phyloP scores from a whole-genome alignment of 2,113 vertebrate species.

The Solea solea region DNA sequence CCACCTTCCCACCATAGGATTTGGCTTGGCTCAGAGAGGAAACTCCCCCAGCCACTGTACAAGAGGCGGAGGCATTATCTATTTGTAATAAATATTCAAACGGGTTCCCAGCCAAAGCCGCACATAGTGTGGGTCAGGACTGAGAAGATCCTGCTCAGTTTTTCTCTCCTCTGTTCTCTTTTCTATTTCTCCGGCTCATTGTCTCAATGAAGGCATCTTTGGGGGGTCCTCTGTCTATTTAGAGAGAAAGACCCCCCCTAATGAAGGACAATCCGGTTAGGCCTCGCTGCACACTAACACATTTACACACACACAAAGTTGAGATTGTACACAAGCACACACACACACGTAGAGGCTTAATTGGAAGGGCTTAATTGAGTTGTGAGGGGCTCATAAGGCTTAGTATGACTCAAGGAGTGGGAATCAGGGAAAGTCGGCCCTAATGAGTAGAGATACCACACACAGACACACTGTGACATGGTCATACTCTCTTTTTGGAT shows the following conservation, averaged over 20 bases:
- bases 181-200: slow-evolving; percentile 71
- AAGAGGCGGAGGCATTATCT: slow-evolving; percentile 74
- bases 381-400: slow-evolving; percentile 79
- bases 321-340: slow-evolving; percentile 8
- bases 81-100: slow-evolving; percentile 84
- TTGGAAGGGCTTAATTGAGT: slow-evolving; percentile 80
- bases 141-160: slow-evolving; percentile 72
- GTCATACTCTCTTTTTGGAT: slow-evolving; percentile 43
- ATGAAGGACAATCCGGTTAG: slow-evolving; percentile 85
- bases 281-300: slow-evolving; percentile 39
- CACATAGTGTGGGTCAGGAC: slow-evolving; percentile 80
- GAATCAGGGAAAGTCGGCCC: slow-evolving; percentile 73
- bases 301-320: neutral
- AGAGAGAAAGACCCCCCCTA: slow-evolving; percentile 69
- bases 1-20: slow-evolving; percentile 83
- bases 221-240: slow-evolving; percentile 71
- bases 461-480: slow-evolving; percentile 45
- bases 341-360: slow-evolving; percentile 67
- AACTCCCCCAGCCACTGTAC: slow-evolving; percentile 69
- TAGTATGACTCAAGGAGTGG: slow-evolving; percentile 73
- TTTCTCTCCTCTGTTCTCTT: slow-evolving; percentile 53
- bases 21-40: slow-evolving; percentile 75
- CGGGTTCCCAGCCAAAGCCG: slow-evolving; percentile 68
- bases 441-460: slow-evolving; percentile 72
- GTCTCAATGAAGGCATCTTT: slow-evolving; percentile 76